Conservation (phyloP, 2,113 vertebrate genomes). For the Pandion haliaetus region DNA sequence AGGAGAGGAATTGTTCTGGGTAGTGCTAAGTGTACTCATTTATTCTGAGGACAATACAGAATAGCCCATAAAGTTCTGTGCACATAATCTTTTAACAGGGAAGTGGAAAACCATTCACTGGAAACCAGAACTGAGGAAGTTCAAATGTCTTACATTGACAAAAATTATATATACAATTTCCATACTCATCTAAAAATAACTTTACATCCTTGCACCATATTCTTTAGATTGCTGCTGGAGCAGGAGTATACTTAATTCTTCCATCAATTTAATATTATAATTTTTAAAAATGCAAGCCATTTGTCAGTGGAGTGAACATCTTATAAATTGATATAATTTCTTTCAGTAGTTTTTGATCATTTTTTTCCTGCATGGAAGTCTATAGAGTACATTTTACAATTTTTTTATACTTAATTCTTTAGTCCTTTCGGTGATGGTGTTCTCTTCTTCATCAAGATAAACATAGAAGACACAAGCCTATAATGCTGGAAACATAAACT, state of each 20-base stretch:
- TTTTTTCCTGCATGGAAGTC: neutral
- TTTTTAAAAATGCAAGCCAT: neutral
- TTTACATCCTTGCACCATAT: neutral
- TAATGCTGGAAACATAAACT: neutral
- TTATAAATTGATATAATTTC: neutral
- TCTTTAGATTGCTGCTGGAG: neutral
- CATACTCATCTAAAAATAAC: neutral
- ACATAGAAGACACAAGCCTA: neutral
- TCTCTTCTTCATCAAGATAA: neutral
- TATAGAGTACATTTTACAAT: neutral
- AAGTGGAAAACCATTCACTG: neutral
- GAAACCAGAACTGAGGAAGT: neutral
- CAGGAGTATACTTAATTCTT: neutral
- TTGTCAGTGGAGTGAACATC: neutral
- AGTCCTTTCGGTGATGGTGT: neutral
- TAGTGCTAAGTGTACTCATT: neutral
- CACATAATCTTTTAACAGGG: neutral
- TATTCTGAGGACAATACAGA: neutral
- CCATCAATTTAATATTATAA: neutral
- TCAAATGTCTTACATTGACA: neutral
- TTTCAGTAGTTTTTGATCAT: neutral
- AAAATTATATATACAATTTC: neutral
- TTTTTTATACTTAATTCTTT: neutral
- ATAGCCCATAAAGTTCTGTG: neutral
- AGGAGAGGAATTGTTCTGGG: neutral